phyloP scores from a whole-genome alignment of 2,888 invertebrate genomes.

The Hydropsyche betteni region DNA sequence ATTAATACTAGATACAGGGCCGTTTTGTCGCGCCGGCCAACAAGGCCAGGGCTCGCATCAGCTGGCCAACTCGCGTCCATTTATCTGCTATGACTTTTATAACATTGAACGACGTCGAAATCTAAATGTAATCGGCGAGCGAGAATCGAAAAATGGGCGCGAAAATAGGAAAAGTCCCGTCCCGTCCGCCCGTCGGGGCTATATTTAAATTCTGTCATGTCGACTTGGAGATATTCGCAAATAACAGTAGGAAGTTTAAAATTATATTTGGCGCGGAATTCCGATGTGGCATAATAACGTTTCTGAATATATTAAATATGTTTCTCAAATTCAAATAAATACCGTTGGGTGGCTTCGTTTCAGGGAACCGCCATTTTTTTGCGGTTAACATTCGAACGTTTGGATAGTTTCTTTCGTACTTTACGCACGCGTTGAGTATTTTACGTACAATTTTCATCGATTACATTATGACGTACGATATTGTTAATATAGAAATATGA shows the following conservation, averaged over 20 bases:
- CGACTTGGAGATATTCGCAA: slow-evolving; percentile 39
- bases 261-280: slow-evolving; percentile 45
- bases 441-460: no score
- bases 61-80: slow-evolving; percentile 3
- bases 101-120: background rate
- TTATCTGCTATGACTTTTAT: slow-evolving; percentile 6
- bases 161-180: background rate
- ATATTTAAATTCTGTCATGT: slow-evolving; percentile 37
- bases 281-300: slow-evolving; percentile 38
- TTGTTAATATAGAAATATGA: no score
- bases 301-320: no score
- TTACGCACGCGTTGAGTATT: no score
- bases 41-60: slow-evolving; percentile 28
- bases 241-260: slow-evolving; percentile 45
- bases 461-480: no score
- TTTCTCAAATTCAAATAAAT: no score
- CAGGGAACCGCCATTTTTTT: no score
- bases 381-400: no score
- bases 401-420: no score
- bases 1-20: slow-evolving; percentile 28
- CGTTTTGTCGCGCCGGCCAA: slow-evolving; percentile 25
- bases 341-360: no score
- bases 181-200: slow-evolving; percentile 2
- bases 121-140: background rate
- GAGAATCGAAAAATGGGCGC: background rate